These are phyloP conservation scores for Stercorarius parasiticus DNA, from an alignment of 2,113 vertebrate genomes.

Conservation along the genomic window DNA sequence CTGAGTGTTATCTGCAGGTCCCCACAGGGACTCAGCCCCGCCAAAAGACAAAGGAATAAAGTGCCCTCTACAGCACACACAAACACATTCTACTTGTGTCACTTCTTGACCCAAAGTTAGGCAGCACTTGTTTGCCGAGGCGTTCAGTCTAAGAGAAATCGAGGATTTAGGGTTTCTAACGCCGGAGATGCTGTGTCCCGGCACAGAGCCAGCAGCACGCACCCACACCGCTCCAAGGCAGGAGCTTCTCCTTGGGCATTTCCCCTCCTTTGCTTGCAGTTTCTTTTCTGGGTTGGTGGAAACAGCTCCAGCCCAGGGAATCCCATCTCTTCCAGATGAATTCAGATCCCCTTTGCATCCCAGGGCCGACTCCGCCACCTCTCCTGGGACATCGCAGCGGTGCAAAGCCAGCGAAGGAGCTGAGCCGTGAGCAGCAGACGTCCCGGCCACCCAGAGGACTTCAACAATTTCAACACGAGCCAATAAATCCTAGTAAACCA, in stretches of 20 bases:
- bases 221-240: neutral
- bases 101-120: neutral
- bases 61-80: constrained; percentile 22
- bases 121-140: neutral
- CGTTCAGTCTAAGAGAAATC: rapidly evolving
- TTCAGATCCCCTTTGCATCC: neutral
- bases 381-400: rapidly evolving
- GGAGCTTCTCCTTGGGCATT: rapidly evolving
- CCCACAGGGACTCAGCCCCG: neutral
- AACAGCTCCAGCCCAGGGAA: neutral
- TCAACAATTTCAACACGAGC: neutral
- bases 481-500: neutral
- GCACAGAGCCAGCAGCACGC: rapidly evolving
- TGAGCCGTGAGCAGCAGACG: neutral
- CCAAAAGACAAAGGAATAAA: neutral
- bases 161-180: rapidly evolving
- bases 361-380: rapidly evolving
- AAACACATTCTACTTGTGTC: rapidly evolving
- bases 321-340: neutral
- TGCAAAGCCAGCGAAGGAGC: neutral
- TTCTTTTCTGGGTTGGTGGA: neutral
- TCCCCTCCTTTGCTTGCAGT: neutral
- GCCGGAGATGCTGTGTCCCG: rapidly evolving
- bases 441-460: neutral
- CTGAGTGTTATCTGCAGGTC: neutral